phyloP scores from a whole-genome alignment of 2,113 vertebrate genomes.

The Helogale parvula region DNA sequence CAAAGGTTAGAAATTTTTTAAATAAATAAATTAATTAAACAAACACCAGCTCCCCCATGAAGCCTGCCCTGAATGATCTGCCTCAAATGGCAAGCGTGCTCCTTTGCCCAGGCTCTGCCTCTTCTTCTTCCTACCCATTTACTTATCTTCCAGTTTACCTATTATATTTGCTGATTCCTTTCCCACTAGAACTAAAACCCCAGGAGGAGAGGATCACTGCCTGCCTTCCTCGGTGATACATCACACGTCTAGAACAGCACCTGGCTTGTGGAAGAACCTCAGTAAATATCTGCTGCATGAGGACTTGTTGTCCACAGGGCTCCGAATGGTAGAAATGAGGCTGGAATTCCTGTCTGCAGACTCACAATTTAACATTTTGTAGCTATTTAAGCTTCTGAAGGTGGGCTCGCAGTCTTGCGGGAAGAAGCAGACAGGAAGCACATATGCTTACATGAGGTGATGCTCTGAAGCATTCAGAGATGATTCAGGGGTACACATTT shows the following conservation, averaged over 20 bases:
- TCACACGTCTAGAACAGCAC: neutral
- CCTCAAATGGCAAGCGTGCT: neutral
- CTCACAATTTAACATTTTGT: neutral
- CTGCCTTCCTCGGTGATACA: neutral
- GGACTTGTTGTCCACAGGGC: neutral
- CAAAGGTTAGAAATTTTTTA: too few species aligned
- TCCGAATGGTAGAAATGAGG: neutral
- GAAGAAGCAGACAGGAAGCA: neutral
- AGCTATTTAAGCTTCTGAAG: neutral
- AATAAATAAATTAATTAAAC: too few species aligned
- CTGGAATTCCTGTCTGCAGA: neutral
- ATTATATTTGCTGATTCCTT: neutral
- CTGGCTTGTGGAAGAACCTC: neutral
- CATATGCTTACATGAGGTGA: neutral
- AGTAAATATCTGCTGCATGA: neutral
- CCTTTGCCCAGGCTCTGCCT: neutral
- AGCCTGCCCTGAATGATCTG: neutral
- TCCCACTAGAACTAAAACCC: neutral
- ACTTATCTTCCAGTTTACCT: neutral
- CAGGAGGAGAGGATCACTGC: neutral
- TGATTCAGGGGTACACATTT: too few species aligned
- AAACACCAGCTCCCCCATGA: neutral
- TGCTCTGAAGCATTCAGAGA: neutral
- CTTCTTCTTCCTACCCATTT: neutral
- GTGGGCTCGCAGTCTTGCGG: neutral